Evolutionary conservation across 2,797 vertebrate species (phyloP), one percentile per base, ranked within the genome.

Genomic region (Rallus crepitans): DNA sequence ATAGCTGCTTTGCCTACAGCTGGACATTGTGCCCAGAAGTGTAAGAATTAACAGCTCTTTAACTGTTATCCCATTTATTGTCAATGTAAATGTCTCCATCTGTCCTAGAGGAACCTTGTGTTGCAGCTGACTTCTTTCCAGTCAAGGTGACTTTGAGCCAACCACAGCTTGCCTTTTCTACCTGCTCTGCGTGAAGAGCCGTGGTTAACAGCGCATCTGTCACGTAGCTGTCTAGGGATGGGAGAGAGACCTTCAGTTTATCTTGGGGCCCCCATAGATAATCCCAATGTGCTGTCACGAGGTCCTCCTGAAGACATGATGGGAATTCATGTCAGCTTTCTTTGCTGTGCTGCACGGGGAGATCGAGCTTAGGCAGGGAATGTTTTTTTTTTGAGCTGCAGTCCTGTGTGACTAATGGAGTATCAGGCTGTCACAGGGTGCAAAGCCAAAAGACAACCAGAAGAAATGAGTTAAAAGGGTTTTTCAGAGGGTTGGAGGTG

Each of bases 91-190:
- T 42, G 70, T 78, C 89, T 85, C 75, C 82, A 59, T 68, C 78
- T 90, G 87, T 76, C 59, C 89, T 95, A 16, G 4, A 94, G 94
- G 63, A 84, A 47, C 88, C 72, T 39, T 4, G 39, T 35, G 84
- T 18, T 72, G 89, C 79, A 33, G 78, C 86, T 17, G 60, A 6
- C 55, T 61, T 77, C 66, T 30, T 66, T 6, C 55, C 85, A 60
- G 45, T n/a, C 70, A 82, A 87, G 95, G 92, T 89, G 94, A 83
- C 92, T 66, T 86, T 56, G 80, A 81, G 59, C 79, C 90, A 42
- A 7, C 20, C 53, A 5, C 50, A 47, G 85, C 66, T 53, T 19
- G 45, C 9, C 31, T 10, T 0, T 45, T 25, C 40, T 33, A 12
- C 73, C 79, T 50, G 6, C 20, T 24, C 42, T 16, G 9, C 6